Percentiles rank a stretch among this genome's conserved stretches.
Conservation (phyloP, 2,888 invertebrate genomes). For the Stegophylla sp. region DNA sequence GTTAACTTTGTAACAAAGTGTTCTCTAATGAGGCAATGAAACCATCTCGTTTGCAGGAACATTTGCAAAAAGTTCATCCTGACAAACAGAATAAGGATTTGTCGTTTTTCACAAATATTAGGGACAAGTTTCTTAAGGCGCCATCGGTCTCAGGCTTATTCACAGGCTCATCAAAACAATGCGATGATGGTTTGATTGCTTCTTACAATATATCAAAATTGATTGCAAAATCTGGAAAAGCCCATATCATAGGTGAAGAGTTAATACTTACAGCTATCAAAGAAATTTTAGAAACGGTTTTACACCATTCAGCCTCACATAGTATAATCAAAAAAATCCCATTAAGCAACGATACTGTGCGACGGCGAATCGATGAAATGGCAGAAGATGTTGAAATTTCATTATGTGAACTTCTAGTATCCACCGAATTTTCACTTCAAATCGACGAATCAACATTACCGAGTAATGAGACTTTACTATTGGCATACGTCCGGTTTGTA, state of each 20-base stretch:
- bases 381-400: no score
- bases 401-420: no score
- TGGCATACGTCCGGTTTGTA: slow-evolving; percentile 63
- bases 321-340: slow-evolving; percentile 12
- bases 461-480: slow-evolving; percentile 62
- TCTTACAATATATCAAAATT: no score
- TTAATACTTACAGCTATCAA: no score
- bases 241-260: no score
- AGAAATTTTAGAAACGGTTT: slow-evolving; percentile 23
- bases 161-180: slow-evolving; percentile 6
- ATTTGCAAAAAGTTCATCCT: no score
- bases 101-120: slow-evolving; percentile 31
- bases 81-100: no score
- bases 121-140: slow-evolving; percentile 22
- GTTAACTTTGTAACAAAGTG: background rate
- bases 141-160: slow-evolving; percentile 1
- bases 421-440: no score
- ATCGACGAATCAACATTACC: slow-evolving; percentile 39
- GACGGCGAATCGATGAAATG: no score
- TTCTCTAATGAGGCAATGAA: background rate
- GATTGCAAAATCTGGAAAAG: no score
- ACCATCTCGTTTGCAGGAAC: no score
- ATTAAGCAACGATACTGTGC: background rate
- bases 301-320: slow-evolving; percentile 26
- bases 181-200: background rate